These are phyloP conservation scores for Poecilia picta DNA, from an alignment of 2,797 vertebrate genomes.

Conservation along the genomic window DNA sequence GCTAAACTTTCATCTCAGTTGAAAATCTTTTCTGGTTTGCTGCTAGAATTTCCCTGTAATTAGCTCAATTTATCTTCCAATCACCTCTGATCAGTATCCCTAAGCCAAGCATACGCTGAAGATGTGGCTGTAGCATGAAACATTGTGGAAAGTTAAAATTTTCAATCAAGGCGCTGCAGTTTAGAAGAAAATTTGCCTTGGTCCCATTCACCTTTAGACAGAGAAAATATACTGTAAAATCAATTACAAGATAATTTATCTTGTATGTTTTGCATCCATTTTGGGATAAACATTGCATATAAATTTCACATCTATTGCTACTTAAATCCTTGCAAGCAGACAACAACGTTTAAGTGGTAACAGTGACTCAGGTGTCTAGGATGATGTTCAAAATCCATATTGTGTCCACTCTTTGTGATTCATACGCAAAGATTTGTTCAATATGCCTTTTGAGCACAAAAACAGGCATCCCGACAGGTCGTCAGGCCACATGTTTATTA, in stretches of 20 bases:
- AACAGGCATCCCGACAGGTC: constrained; percentile 1
- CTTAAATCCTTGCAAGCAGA: background rate
- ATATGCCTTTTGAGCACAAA: background rate
- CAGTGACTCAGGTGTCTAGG: constrained; percentile 9
- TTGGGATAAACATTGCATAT: background rate
- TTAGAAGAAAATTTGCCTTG: background rate
- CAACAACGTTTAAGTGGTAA: background rate
- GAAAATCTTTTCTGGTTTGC: background rate
- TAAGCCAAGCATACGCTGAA: background rate
- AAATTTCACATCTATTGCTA: background rate
- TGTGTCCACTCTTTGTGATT: background rate
- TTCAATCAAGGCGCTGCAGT: background rate
- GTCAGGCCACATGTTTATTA: background rate
- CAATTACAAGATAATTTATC: background rate
- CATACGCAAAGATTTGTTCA: background rate
- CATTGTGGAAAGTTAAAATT: background rate
- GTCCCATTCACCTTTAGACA: background rate
- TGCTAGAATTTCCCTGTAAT: background rate
- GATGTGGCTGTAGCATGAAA: background rate
- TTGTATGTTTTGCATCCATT: background rate
- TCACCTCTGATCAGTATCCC: background rate
- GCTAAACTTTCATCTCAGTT: background rate
- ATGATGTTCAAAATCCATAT: background rate
- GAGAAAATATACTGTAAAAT: background rate
- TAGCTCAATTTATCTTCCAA: background rate